Evolutionary conservation across 1,140 invertebrate species (phyloP), one percentile per base, ranked within the genome.

Genomic region (Diprion similis): DNA sequence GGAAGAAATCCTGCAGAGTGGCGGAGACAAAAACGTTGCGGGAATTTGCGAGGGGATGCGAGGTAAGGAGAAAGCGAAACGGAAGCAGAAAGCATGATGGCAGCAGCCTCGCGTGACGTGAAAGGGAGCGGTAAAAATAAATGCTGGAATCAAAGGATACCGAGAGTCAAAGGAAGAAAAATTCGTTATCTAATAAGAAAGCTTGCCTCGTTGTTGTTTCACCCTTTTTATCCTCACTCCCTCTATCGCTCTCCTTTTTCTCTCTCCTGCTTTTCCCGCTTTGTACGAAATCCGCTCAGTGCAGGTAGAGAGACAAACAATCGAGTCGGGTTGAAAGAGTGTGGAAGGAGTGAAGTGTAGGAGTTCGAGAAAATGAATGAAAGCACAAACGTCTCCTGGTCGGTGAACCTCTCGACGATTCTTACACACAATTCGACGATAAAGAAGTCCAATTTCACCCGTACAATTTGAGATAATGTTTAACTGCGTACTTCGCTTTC

Each of bases 161-260:
- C 24, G 51, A 59, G 51, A 59, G 51, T 59, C 51, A 59, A 59
- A 59, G 51, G 24, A 59, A 59, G 51, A 59, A 59, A 59, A 59
- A 59, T 59, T 59, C 51, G 51, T 59, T 59, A 59, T 59, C 51
- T 59, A 13, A 59, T 59, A 59, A 59, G 51, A 59, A 59, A 59
- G n/a, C 51, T 9, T 15, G 11, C 51, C 51, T 9, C n/a, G 51
- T 6, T 59, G 7, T 59, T 59, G 51, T 59, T 59, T 59, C n/a
- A 59, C n/a, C 51, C 51, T 17, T 59, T 59, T 59, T 59, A 59
- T 59, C 51, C 51, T 17, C n/a, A 15, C 51, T 17, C n/a, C 11
- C 51, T 59, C 9, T 59, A 4, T 6, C 4, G 6, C n/a, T 13
- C n/a, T 59, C n/a, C 9, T 59, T 59, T 59, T 8, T 6, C 4